A percentile compares a stretch with the other conserved stretches of the same genome.
phyloP scores from a whole-genome alignment of 2,113 vertebrate genomes.

The Fukomys damarensis region DNA sequence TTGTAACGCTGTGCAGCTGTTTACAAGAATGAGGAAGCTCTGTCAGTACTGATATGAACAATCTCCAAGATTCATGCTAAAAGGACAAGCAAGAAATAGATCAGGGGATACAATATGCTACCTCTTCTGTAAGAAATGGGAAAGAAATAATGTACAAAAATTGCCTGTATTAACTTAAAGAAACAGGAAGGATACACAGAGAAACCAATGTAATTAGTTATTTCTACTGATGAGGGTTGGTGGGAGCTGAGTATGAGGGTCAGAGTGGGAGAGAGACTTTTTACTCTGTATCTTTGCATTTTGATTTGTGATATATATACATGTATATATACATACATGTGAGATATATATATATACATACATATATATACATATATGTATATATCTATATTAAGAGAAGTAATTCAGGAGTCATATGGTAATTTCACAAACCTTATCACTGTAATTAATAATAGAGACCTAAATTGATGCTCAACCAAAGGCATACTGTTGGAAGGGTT shows the following conservation, averaged over 20 bases:
- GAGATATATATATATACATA: too few relatives aligned
- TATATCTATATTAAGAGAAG: background rate
- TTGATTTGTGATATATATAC: constrained; percentile 54
- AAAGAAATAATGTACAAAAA: constrained; percentile 28
- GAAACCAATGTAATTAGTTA: background rate
- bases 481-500: background rate
- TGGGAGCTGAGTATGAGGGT: background rate
- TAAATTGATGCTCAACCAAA: background rate
- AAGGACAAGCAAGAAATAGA: constrained; percentile 26
- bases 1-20: background rate
- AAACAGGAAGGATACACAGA: background rate
- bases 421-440: constrained; percentile 10
- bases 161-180: constrained; percentile 38
- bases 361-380: too few relatives aligned
- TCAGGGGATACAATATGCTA: background rate
- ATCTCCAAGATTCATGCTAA: background rate
- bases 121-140: background rate
- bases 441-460: background rate
- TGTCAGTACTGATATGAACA: background rate
- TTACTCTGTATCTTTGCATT: background rate
- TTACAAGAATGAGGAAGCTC: constrained; percentile 43
- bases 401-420: background rate
- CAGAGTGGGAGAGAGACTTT: background rate
- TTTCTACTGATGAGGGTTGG: background rate
- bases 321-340: too few relatives aligned